Evolutionary conservation across 2,113 vertebrate genomes (phyloP), one percentile per base, ranked within the genome.

Genomic region (Meles meles): DNA sequence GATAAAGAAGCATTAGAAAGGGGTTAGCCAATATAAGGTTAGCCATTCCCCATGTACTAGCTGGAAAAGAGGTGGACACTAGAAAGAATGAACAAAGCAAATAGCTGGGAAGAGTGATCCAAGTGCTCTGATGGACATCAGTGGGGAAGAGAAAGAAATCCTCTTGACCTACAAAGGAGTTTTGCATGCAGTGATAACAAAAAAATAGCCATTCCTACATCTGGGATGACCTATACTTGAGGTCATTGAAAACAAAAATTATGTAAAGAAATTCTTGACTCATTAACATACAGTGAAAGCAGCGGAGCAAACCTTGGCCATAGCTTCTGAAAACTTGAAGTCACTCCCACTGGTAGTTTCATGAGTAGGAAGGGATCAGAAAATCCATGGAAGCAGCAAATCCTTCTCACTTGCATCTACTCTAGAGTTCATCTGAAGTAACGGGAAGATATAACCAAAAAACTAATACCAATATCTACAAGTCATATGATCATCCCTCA

Each of bases 241-340:
- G 57, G 23, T 57, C 77, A 96, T 29, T 85, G 39, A 67, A 83
- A 82, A 49, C 84, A 94, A 65, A 80, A 71, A 17, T 44, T 67
- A 79, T 29, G 47, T 34, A 83, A 95, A 95, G 88, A 92, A 95
- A n/a, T 77, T 74, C n/a, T 39, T 81, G 39, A 84, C 59, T 93
- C 80, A 88, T 21, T 57, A 29, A 86, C 52, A 95, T 31, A 85
- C 4, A 42, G 21, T 20, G 71, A 81, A 88, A 86, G 67, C 27
- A 93, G 44, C 74, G 74, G 23, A 87, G 84, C 69, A 82, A 83
- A 61, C 83, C 34, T 44, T 59, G 1, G 6, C 76, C 65, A 86
- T n/a, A 44, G 29, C 85, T 65, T 89, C 67, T 27, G 55, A 94
- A 91, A 84, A 49, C 84, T 11, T 85, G 6, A 97, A 85, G 37